Evolutionary conservation across 2,888 invertebrate species (phyloP), one percentile per base, ranked within the genome.

Genomic region (Parnassius mnemosyne): DNA sequence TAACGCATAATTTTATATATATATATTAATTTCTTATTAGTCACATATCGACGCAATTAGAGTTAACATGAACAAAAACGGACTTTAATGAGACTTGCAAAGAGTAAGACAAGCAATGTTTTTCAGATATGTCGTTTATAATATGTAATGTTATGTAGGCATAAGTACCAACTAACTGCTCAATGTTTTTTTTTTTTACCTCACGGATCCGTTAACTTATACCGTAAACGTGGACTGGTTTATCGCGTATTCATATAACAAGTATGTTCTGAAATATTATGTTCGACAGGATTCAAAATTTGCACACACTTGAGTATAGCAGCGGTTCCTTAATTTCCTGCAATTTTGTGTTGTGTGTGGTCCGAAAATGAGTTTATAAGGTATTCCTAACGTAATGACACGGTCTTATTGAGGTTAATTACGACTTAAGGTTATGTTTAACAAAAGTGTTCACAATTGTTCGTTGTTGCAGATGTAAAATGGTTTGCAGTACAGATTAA

Each of bases 201-300:
- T 47, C 62, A 52, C 53, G 57, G 57, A 65, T 59, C 71, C 71
- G 71, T 71, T 71, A 70, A 65, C 63, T 49, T 61, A 59, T 67
- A 71, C 70, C 65, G 71, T 70, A 71, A 68, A 66, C 63, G 58
- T 54, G 42, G 63, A 69, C 71, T 66, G 71, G 71, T 71, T 71
- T 66, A 55, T 50, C 62, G 61, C 63, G 50, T 53, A 57, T 65
- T 66, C 63, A 59, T 57, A 67, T 63, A 7, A 34, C 34, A 7
- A 34, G 34, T 61, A 53, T 41, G 20, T 51, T 54, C 50, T 11
- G 57, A 42, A 42, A 50, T 34, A 34, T 49, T 34, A 34, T 49
- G 41, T 20, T 42, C 16, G 34, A 34, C 53, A 10, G 49, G 47
- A 11, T 53, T 47, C 13, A 43, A 44, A 34, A 50, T 20, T 20